Evolutionary conservation across 2,797 vertebrate genomes (phyloP).

Genomic region (Odontamblyopus lacepedii): DNA sequence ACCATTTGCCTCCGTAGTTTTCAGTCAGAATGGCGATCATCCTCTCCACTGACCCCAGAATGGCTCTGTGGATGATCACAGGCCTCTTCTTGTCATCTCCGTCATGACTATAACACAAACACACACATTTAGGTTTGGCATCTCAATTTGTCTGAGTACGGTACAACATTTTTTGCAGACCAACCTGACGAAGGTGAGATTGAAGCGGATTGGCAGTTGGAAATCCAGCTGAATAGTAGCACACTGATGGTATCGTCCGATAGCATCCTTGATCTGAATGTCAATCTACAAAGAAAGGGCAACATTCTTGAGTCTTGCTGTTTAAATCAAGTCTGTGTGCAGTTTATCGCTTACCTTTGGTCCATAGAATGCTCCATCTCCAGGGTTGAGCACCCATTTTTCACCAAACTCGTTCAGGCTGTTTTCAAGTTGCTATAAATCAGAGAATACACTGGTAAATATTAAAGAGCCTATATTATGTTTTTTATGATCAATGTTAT

Average conservation of each 20-base stretch:
- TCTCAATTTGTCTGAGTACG: not conserved
- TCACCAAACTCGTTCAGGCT: conserved; percentile 94
- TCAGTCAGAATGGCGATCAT: conserved; percentile 98
- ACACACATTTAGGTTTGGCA: not conserved
- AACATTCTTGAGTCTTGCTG: conserved; percentile 11
- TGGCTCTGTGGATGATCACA: conserved; percentile 95
- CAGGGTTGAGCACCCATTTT: conserved; percentile 95
- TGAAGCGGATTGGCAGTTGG: conserved; percentile 94
- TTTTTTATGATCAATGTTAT: too few relatives aligned
- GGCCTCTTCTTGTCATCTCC: conserved; percentile 94
- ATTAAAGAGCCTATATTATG: too few relatives aligned
- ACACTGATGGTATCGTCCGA: conserved; percentile 97
- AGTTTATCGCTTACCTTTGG: conserved; percentile 86
- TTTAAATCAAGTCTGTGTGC: conserved; percentile 18
- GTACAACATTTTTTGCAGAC: not conserved
- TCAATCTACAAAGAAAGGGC: conserved; percentile 83
- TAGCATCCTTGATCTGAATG: conserved; percentile 97
- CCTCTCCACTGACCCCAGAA: conserved; percentile 95
- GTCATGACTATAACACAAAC: conserved; percentile 80
- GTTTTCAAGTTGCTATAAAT: conserved; percentile 93
- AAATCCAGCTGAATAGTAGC: conserved; percentile 98
- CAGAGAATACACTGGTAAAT: not conserved
- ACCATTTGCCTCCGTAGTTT: conserved; percentile 98
- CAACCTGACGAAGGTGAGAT: conserved; percentile 93
- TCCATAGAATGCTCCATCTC: conserved; percentile 97